Evolutionary conservation across 30 jellyfish, hydroid and myxozoan species (phyloP), one percentile per base, ranked within the genome.

Genomic region (Haliclystus octoradiatus): DNA sequence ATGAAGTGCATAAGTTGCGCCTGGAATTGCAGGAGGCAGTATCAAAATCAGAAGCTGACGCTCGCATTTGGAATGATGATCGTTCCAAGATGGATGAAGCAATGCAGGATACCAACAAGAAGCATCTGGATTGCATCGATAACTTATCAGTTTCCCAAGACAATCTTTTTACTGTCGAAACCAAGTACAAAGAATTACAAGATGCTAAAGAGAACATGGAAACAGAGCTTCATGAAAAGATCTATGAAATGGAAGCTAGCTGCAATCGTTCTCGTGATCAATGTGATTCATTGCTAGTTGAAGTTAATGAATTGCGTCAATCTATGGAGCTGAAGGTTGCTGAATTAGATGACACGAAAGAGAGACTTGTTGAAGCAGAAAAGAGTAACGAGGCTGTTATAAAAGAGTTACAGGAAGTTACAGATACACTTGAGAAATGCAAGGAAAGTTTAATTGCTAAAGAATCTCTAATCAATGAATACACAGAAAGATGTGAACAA

Each of bases 341-440:
- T 5, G 57, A 40, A 19, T 40, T 40, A 19, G 14, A 40, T 5
- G 19, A 5, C 57, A 5, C 57, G 19, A 40, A 40, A 19, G 57
- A 40, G 57, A 40, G 57, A 40, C 57, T 40, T 40, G 14, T 40
- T 40, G 57, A 40, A 40, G 57, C 57, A 19, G 57, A 40, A 19
- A 15, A 75, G 26, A 28, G 62, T n/a, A 70, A 66, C 13, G 90
- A 57, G 1, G 75, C 51, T 0, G 29, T 50, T 28, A 70, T 64
- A 28, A 31, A 30, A 1, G 64, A 61, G 35, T 25, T 50, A n/a
- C 49, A 33, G 4, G 52, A 70, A 26, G 75, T 34, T 31, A 63
- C 72, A 52, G 90, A 77, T 31, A 26, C 51, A 34, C 33, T 66
- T 25, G 74, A 77, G 5, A 51, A 57, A 3, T n/a, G 28, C 19